These are phyloP conservation scores for Tubulanus polymorphus DNA, from an alignment of 2,888 invertebrate species.

Conservation along the genomic window DNA sequence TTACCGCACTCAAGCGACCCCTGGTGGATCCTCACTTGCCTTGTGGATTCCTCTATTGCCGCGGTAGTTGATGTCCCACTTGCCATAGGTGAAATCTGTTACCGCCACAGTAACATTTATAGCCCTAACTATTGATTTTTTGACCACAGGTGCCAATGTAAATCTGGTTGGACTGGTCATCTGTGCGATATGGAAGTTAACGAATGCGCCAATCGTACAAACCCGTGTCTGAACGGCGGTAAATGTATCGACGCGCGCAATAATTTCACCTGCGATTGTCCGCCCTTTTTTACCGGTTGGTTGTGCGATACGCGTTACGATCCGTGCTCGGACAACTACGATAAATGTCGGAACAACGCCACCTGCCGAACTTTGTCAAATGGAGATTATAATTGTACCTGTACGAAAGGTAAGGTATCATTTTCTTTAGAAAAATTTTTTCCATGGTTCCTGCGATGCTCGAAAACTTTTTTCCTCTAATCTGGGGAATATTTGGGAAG, in stretches of 20 bases:
- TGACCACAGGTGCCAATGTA: neutral
- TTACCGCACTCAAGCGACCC: too few relatives aligned
- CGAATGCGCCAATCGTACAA: constrained; percentile 2
- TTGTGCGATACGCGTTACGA: neutral
- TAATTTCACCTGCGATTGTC: constrained; percentile 3
- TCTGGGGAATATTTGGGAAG: too few relatives aligned
- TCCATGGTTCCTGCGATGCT: too few relatives aligned
- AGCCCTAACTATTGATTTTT: too few relatives aligned
- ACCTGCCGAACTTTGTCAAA: neutral
- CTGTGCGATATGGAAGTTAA: neutral
- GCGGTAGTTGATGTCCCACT: too few relatives aligned
- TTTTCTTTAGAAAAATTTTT: too few relatives aligned
- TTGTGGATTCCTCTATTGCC: too few relatives aligned
- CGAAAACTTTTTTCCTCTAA: too few relatives aligned
- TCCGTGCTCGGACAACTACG: neutral
- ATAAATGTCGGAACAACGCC: neutral
- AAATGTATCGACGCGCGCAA: neutral
- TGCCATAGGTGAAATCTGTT: too few relatives aligned
- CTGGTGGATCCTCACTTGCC: too few relatives aligned
- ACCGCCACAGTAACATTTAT: too few relatives aligned
- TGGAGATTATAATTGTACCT: neutral
- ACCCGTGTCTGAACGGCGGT: constrained; percentile 3
- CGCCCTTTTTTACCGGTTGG: neutral
- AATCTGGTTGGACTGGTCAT: constrained; percentile 1
- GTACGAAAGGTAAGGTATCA: neutral